Conservation (phyloP, 1,140 invertebrate species). For the Dendrolimus kikuchii region DNA sequence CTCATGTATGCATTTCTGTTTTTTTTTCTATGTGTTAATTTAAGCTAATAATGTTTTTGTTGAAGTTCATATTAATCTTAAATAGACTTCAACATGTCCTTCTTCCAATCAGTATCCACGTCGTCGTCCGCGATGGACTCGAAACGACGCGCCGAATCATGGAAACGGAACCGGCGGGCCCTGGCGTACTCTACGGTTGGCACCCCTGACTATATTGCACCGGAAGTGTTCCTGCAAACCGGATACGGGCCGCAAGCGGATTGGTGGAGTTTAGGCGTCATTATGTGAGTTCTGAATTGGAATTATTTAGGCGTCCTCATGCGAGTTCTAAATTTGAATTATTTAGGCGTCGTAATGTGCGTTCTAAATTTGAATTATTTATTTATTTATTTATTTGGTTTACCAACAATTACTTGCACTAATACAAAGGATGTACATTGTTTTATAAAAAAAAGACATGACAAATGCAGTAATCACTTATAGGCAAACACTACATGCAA, state of each 20-base stretch:
- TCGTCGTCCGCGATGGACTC: constrained; percentile 88
- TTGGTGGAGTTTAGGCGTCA: constrained; percentile 99
- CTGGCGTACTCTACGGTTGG: constrained; percentile 97
- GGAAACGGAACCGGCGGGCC: constrained; percentile 96
- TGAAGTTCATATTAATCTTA: too few species aligned
- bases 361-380: background rate
- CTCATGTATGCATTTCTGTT: too few species aligned
- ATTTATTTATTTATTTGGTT: constrained; percentile 1
- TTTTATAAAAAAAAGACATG: too few species aligned
- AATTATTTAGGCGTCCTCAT: background rate
- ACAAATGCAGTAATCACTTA: too few species aligned
- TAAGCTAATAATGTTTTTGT: too few species aligned
- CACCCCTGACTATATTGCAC: constrained; percentile 99
- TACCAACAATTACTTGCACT: too few species aligned
- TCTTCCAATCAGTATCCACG: constrained; percentile 58
- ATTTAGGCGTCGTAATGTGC: background rate
- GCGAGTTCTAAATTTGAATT: background rate
- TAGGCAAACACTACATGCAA: too few species aligned
- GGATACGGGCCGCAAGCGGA: constrained; percentile 98
- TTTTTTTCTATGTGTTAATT: too few species aligned
- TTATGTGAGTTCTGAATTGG: constrained; percentile 79
- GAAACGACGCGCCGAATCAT: constrained; percentile 96
- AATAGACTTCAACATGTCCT: background rate
- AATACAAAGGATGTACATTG: too few species aligned
- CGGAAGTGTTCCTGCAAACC: constrained; percentile 95